Conservation (phyloP, 2,113 vertebrate genomes). For the Leuciscus idus region DNA sequence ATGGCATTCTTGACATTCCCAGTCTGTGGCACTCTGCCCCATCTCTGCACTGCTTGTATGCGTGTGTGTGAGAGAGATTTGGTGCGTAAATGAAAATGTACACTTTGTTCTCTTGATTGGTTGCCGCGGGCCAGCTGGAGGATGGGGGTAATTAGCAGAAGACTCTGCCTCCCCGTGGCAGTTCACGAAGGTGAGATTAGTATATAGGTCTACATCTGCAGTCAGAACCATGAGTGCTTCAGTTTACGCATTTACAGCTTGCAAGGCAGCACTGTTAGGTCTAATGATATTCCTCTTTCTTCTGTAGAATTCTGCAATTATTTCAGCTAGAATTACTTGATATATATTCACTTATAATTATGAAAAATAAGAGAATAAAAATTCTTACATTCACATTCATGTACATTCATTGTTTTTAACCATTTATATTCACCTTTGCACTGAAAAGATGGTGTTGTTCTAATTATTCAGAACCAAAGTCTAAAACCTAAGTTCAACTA, state of each 20-base stretch:
- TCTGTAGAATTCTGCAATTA: neutral
- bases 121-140: neutral
- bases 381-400: neutral
- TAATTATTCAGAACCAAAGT: neutral
- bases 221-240: neutral
- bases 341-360: neutral
- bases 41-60: conserved; percentile 17
- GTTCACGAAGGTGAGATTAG: conserved; percentile 28
- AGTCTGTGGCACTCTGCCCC: conserved; percentile 46
- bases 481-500: neutral
- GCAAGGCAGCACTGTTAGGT: neutral
- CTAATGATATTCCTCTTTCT: neutral
- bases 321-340: neutral
- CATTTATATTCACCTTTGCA: neutral
- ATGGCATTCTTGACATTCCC: conserved; percentile 48
- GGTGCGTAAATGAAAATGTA: conserved; percentile 7
- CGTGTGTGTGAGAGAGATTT: neutral
- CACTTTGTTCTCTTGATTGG: conserved; percentile 36
- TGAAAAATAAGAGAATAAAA: neutral
- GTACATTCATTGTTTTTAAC: neutral
- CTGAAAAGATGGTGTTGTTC: neutral
- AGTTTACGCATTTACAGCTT: neutral
- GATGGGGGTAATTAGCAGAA: conserved; percentile 5
- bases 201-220: conserved; percentile 14
- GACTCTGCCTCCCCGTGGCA: conserved; percentile 56